Base-by-base conservation (phyloP, 2,797 vertebrate genomes). In the Enteromius radiatus region DNA sequence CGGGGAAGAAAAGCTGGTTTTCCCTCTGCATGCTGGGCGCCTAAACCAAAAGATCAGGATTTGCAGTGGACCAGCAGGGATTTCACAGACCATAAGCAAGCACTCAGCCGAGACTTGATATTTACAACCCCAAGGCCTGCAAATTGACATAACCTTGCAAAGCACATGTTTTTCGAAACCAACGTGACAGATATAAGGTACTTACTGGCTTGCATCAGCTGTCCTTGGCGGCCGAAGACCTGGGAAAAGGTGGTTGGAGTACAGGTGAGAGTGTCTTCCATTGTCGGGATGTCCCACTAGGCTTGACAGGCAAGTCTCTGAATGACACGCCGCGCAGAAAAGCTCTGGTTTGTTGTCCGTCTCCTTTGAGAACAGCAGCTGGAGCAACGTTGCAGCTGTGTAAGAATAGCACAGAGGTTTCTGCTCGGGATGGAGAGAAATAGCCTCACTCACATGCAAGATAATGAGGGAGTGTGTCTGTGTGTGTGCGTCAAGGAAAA, bases 191-290 rank as follows among this genome's bases (percentile, higher is more conserved):
- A 74, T 38, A 31, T 56, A 31, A 36, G 52, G 12, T 70, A 94
- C 95, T 94, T 89, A 95, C 95, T 95, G 87, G 95, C 93, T 89
- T 94, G 93, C 95, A 95, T 95, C 82, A 95, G 92, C 89, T 95
- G 95, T 70, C 94, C 95, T 92, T 95, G 95, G 43, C 92, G 94
- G 87, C 95, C 95, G 23, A 95, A 95, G 89, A 95, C 95, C 93
- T 95, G 95, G 86, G 94, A 94, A 85, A 95, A 95, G 89, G 94
- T 94, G 90, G 92, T 90, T 26, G 93, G 92, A 88, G 93, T 93
- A 93, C 93, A 95, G 92, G 94, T 95, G 88, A 95, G 91, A 23
- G 92, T 93, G 89, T 93, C 92, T 90, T 95, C 94, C 95, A 95
- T 95, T 88, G 89, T 87, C 88, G 86, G 87, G 86, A 90, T 85